These are phyloP conservation scores for Zaprionus lineosus DNA, from an alignment of 2,888 invertebrate genomes.

Conservation along the genomic window DNA sequence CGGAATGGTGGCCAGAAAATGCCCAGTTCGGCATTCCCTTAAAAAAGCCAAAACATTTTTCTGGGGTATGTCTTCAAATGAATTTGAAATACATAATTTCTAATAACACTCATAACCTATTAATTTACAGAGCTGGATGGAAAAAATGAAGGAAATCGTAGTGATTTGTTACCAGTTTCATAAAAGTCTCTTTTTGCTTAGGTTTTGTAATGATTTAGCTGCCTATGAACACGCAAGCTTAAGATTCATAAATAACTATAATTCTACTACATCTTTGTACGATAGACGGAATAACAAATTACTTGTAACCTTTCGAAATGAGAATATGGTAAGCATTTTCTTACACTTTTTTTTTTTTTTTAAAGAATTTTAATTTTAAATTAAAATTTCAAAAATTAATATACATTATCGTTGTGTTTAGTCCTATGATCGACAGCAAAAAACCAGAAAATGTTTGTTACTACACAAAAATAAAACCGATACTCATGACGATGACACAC, in stretches of 20 bases:
- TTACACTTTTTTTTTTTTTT: too few relatives aligned
- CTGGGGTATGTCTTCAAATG: constrained; percentile 80
- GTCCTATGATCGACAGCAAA: constrained; percentile 82
- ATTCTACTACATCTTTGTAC: constrained; percentile 89
- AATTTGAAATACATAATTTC: not conserved
- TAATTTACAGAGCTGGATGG: constrained; percentile 84
- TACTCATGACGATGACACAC: constrained; percentile 77
- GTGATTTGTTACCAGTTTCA: constrained; percentile 88
- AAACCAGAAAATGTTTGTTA: constrained; percentile 83
- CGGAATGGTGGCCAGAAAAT: constrained; percentile 89
- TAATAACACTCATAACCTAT: too few relatives aligned
- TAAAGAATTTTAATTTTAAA: not conserved
- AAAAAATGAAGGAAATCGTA: constrained; percentile 86
- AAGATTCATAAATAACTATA: constrained; percentile 88
- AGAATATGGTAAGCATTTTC: constrained; percentile 85
- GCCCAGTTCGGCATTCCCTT: constrained; percentile 87
- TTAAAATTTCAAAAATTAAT: not conserved
- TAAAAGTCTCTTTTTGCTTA: constrained; percentile 87
- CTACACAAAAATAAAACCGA: constrained; percentile 81
- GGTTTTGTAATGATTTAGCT: constrained; percentile 88
- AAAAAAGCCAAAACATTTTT: constrained; percentile 84
- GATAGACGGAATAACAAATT: constrained; percentile 86
- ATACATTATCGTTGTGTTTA: constrained; percentile 35
- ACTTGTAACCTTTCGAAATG: constrained; percentile 89
- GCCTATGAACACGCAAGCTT: constrained; percentile 86